phyloP scores from a whole-genome alignment of 2,113 vertebrate genomes.

The Scortum barcoo region DNA sequence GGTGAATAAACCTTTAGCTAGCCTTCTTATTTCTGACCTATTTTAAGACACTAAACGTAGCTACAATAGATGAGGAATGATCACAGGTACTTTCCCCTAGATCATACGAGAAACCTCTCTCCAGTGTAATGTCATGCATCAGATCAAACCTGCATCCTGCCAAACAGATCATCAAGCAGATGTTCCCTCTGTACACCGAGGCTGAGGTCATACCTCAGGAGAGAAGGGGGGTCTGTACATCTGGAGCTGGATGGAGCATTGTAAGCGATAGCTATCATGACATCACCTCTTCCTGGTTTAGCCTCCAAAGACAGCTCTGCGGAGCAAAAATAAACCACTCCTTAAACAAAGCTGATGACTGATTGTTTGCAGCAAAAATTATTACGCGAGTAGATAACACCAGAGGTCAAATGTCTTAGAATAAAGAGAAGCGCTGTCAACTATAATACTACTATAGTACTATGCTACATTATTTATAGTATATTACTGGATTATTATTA shows the following conservation, averaged over 20 bases:
- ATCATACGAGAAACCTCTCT: constrained; percentile 31
- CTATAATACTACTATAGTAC: no score
- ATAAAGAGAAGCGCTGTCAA: constrained; percentile 30
- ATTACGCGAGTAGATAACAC: constrained; percentile 42
- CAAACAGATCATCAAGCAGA: constrained; percentile 86
- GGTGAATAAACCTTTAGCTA: constrained; percentile 12
- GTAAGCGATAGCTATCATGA: constrained; percentile 94
- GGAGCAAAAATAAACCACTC: constrained; percentile 81
- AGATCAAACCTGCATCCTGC: constrained; percentile 73
- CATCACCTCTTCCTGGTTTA: constrained; percentile 93
- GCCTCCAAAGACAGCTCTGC: constrained; percentile 86
- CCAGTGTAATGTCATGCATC: constrained; percentile 42
- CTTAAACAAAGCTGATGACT: constrained; percentile 78
- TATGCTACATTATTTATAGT: no score
- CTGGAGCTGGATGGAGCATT: constrained; percentile 88
- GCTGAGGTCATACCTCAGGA: constrained; percentile 92
- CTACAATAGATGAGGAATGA: not conserved
- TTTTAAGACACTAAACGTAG: constrained; percentile 7
- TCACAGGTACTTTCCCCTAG: constrained; percentile 15
- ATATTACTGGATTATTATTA: no score
- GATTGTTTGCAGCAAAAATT: constrained; percentile 72
- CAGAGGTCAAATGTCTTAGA: constrained; percentile 43
- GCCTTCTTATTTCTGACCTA: constrained; percentile 18
- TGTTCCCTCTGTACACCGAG: constrained; percentile 88
- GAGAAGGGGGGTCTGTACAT: constrained; percentile 87